Base-by-base conservation (phyloP, 2,113 vertebrate genomes). In the Forbesichthys papilliferus region DNA sequence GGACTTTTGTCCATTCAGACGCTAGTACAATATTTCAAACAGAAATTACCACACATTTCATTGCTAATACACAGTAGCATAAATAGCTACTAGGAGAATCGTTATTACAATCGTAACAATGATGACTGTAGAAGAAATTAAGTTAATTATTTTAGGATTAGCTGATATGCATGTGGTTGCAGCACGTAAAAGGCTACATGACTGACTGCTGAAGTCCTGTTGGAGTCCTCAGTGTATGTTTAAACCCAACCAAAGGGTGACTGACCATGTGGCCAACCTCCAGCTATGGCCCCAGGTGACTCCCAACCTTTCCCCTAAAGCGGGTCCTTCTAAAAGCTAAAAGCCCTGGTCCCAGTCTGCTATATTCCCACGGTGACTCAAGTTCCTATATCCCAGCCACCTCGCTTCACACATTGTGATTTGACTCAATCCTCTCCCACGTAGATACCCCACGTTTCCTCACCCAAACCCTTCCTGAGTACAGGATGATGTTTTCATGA, bases 251-350 rank as follows among this genome's bases (percentile, higher is more conserved):
- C 48, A 34, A 49, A 77, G 75, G 86, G 84, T 84, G 80, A 88
- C 46, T 87, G 86, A 87, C 86, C 84, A 73, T 77, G 69, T 82
- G 83, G 84, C 67, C 76, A 75, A 66, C 55, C 66, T 79, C 75
- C 71, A 73, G 61, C 66, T 48, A 46, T 11, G 11, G 42, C 60
- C 49, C 68, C 68, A 47, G 68, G 55, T 65, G 61, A 61, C 78
- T 77, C 68, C 34, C 47, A 86, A 84, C 66, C 55, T 83, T 76
- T 67, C 58, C 52, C 69, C 68, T 54, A 47, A 68, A 82, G 68
- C 70, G 68, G 66, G 66, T 69, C 16, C n/a, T 66, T 78, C 77
- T 34, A 77, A 61, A 70, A 47, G 78, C 46, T 54, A 33, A 56
- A 59, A 49, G 69, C 18, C 20, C 67, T 18, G 6, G 18, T 52